phyloP scores from a whole-genome alignment of 2,888 invertebrate genomes.

The Euproctis similis region DNA sequence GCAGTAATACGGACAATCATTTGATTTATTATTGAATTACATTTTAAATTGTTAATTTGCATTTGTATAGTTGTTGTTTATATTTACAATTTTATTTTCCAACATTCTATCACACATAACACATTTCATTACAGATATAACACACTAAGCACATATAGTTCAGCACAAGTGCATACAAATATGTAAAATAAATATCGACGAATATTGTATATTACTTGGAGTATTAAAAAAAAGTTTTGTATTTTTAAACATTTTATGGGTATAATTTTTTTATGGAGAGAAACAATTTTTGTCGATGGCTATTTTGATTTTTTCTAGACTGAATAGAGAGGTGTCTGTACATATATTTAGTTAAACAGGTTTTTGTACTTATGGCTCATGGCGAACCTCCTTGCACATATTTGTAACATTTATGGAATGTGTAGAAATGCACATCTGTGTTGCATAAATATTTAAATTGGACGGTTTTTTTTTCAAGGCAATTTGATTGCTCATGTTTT shows the following conservation, averaged over 20 bases:
- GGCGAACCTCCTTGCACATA: conserved; percentile 37
- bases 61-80: conserved; percentile 33
- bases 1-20: conserved; percentile 19
- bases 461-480: no score
- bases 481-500: no score
- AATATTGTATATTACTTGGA: conserved; percentile 26
- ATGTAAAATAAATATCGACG: conserved; percentile 25
- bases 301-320: conserved; percentile 55
- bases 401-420: conserved; percentile 28
- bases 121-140: conserved; percentile 34
- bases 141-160: conserved; percentile 31
- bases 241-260: no score
- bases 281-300: conserved; percentile 39
- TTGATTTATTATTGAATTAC: conserved; percentile 20
- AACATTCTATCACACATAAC: conserved; percentile 44
- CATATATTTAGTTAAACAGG: conserved; percentile 31
- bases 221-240: no score
- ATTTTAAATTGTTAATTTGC: conserved; percentile 31
- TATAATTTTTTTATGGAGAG: background rate
- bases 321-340: conserved; percentile 65
- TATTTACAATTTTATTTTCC: conserved; percentile 28
- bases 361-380: conserved; percentile 44
- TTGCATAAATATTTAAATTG: conserved; percentile 18
- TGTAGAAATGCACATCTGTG: conserved; percentile 23
- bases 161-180: conserved; percentile 26